A percentile compares a stretch with the other conserved stretches of the same genome.
Conservation (phyloP, 2,113 vertebrate genomes). For the Chitala chitala region DNA sequence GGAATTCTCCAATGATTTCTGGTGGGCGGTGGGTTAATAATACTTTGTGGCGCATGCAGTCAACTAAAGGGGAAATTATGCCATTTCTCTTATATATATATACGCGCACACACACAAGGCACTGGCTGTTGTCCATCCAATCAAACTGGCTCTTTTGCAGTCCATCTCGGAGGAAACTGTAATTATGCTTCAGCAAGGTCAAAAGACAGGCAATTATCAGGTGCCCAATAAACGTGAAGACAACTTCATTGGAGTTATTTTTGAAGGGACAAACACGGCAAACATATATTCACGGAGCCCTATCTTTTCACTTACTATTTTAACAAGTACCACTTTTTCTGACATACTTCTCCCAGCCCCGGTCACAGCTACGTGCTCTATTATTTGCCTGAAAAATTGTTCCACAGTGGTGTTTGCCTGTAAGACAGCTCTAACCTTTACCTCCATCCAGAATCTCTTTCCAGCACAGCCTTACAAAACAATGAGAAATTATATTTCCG, state of each 20-base stretch:
- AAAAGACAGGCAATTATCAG: conserved; percentile 4
- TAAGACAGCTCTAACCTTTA: background rate
- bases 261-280: background rate
- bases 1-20: conserved; percentile 40
- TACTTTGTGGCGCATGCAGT: conserved; percentile 27
- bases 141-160: background rate
- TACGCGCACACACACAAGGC: background rate
- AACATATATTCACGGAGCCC: background rate
- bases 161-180: background rate
- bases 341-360: background rate
- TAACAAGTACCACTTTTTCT: background rate
- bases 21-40: conserved; percentile 17
- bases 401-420: background rate
- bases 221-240: background rate
- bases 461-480: background rate
- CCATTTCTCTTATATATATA: background rate
- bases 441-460: background rate
- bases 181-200: background rate
- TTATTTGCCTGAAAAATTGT: background rate
- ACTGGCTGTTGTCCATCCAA: background rate
- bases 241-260: background rate
- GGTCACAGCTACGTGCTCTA: background rate
- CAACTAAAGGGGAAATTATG: background rate
- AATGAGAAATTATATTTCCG: background rate
- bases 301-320: background rate